These are phyloP conservation scores for Gymnogyps californianus DNA, from an alignment of 2,113 vertebrate genomes.

Conservation along the genomic window DNA sequence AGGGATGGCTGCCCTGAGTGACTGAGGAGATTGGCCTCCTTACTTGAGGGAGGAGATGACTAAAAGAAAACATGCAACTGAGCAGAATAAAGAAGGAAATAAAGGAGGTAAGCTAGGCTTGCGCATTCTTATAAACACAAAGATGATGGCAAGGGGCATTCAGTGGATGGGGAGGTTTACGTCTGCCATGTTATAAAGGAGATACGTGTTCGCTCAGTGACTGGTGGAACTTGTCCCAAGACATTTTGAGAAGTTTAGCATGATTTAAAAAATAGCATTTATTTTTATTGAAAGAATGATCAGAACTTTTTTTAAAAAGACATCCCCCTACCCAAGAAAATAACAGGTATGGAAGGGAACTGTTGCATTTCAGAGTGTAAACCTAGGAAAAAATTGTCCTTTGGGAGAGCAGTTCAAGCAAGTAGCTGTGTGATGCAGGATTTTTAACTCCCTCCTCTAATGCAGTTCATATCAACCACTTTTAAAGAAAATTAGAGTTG, in stretches of 20 bases:
- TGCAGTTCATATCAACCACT: neutral
- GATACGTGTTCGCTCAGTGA: neutral
- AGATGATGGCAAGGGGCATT: neutral
- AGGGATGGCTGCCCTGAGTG: neutral
- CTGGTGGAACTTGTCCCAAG: neutral
- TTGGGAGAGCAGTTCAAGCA: neutral
- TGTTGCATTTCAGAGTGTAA: neutral
- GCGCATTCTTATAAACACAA: neutral
- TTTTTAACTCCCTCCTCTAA: neutral
- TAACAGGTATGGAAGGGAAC: neutral
- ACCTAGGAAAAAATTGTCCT: neutral
- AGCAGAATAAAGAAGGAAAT: neutral
- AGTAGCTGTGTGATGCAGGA: neutral
- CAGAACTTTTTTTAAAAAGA: neutral
- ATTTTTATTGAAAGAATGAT: neutral
- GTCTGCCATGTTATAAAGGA: neutral
- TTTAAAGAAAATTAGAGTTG: conserved; percentile 22
- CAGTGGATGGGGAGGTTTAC: rapidly evolving
- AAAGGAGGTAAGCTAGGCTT: neutral
- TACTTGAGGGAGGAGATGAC: neutral
- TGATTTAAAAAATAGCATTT: neutral
- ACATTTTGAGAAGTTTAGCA: neutral
- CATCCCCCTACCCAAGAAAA: neutral
- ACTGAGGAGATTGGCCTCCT: neutral
- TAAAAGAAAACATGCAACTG: neutral